Evolutionary conservation across 2,888 invertebrate genomes (phyloP), one percentile per base, ranked within the genome.

Genomic region (Ichneumoninae sp.): DNA sequence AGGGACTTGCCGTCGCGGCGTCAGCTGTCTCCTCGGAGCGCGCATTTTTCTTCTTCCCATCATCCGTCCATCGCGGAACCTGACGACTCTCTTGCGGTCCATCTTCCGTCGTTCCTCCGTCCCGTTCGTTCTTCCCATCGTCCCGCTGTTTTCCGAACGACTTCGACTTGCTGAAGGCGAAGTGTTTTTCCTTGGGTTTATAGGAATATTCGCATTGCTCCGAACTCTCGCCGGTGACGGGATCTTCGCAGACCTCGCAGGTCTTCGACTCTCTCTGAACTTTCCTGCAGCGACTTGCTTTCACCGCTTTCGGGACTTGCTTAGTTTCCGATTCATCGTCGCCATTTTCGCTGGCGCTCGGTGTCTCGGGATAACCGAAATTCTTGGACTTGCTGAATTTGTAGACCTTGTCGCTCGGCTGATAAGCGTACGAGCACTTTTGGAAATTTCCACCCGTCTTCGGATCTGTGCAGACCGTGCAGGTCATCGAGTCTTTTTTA

Each of bases 161-260:
- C 52, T 36, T 16, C 47, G 73, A 6, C 10, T 57, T 22, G 3
- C n/a, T 26, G 52, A 63, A 65, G 16, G 50, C 2, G 19, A 70
- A 71, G 2, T 30, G 30, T 40, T 78, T 71, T 8, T 69, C 60
- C 84, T 63, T 83, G 3, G 69, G 54, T 71, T 75, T 70, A 13
- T 69, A 22, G 6, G 57, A 96, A 92, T 97, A 98, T 0, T 97
- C 96, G 91, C 98, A 98, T 30, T 96, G 96, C 92, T 98, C 97
- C 89, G 96, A 97, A 85, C 96, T 96, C 30, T 96, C 97, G 78
- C 97, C 96, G 16, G 96, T 96, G 92, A 96, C 96, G 1, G 96
- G 95, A 91, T 97, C 96, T 87, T 96, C 95, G 91, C 98, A 98
- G 2, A 97, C 95, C 90, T 95, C 95, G 92, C 97, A 97, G 19